Conservation (phyloP, 2,888 invertebrate genomes). For the Lithosia quadra region DNA sequence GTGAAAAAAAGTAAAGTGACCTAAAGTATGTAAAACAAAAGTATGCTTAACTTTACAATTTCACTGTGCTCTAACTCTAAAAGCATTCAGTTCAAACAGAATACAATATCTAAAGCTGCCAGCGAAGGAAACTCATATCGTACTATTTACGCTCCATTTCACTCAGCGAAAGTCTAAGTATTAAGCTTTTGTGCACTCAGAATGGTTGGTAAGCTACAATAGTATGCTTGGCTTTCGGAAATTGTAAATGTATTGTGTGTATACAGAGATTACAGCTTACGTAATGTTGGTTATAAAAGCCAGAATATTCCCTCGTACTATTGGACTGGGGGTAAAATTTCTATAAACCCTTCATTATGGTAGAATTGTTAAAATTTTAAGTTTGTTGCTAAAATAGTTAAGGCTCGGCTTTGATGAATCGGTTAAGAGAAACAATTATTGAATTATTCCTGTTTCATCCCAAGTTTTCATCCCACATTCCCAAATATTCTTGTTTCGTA, state of each 20-base stretch:
- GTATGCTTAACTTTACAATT: not conserved
- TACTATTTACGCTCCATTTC: constrained; percentile 47
- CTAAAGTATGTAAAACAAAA: not conserved
- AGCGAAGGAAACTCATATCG: constrained; percentile 14
- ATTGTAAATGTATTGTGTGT: not conserved
- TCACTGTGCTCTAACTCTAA: not conserved
- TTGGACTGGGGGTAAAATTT: no score
- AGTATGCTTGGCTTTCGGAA: not conserved
- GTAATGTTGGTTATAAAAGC: no score
- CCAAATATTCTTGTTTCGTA: no score
- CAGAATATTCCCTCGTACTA: no score
- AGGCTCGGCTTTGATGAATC: no score
- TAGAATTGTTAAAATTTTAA: no score
- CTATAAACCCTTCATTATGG: no score
- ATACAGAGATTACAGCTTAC: not conserved
- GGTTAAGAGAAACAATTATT: no score
- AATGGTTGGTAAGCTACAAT: constrained; percentile 6
- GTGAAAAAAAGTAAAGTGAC: no score
- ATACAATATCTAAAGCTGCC: constrained; percentile 13
- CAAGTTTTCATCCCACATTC: no score
- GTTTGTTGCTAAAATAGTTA: no score
- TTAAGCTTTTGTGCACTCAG: constrained; percentile 26
- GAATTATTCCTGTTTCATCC: no score
- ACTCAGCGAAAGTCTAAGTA: constrained; percentile 33
- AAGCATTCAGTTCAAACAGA: constrained; percentile 1